phyloP scores from a whole-genome alignment of 2,113 vertebrate genomes.

The Amblyornis subalaris region DNA sequence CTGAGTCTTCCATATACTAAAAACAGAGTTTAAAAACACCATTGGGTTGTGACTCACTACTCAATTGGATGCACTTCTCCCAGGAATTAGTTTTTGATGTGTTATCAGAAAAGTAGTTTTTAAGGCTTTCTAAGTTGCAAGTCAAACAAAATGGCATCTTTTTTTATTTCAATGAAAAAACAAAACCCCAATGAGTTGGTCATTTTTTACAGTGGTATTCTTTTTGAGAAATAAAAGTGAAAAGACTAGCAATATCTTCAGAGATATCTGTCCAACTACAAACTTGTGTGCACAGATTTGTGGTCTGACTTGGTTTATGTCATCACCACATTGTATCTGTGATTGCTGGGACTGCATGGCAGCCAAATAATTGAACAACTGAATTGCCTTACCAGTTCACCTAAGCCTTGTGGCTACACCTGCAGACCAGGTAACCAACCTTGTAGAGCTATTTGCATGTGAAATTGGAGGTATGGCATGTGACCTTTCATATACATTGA shows the following conservation, averaged over 20 bases:
- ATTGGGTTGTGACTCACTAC: not conserved
- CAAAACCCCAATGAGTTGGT: not conserved
- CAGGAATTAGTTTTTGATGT: not conserved
- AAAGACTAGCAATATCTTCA: not conserved
- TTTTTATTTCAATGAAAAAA: not conserved
- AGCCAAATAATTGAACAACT: not conserved
- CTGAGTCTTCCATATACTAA: not conserved
- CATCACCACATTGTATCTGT: rapidly evolving
- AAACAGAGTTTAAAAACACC: not conserved
- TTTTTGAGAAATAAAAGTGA: not conserved
- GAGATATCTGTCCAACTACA: not conserved
- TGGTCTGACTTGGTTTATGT: not conserved
- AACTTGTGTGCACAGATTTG: not conserved
- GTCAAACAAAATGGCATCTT: not conserved
- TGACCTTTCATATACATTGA: not conserved
- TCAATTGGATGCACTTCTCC: not conserved
- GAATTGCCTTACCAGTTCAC: not conserved
- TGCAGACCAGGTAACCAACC: not conserved
- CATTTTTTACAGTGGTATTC: not conserved
- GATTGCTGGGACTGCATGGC: not conserved
- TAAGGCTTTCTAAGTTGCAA: not conserved
- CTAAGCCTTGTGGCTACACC: not conserved
- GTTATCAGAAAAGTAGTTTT: not conserved
- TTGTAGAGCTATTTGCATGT: not conserved
- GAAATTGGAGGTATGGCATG: not conserved